phyloP scores from a whole-genome alignment of 2,888 invertebrate species.

The Quadroppia sp. region DNA sequence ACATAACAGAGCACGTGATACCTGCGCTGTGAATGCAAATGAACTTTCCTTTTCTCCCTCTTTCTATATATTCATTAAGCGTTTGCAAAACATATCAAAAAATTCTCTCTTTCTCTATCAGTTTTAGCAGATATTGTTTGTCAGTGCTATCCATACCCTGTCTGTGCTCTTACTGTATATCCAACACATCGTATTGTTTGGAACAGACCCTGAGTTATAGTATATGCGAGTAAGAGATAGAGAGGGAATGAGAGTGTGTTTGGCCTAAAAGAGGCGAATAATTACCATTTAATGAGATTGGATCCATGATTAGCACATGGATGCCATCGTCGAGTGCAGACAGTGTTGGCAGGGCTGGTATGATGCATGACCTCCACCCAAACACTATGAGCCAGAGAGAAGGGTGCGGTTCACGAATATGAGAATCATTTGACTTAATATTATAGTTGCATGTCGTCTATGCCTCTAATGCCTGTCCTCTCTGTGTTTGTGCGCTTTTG shows the following conservation, averaged over 20 bases:
- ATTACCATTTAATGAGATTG: constrained; percentile 32
- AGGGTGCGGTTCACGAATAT: constrained; percentile 31
- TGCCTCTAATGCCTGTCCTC: neutral
- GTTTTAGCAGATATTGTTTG: too few species aligned
- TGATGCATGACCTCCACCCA: constrained; percentile 30
- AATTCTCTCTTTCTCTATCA: too few species aligned
- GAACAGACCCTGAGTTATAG: too few species aligned
- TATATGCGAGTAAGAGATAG: constrained; percentile 22
- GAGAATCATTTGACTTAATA: constrained; percentile 28
- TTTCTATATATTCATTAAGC: too few species aligned
- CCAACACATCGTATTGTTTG: too few species aligned
- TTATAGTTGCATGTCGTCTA: constrained; percentile 3
- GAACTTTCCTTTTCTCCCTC: neutral
- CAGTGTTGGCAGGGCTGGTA: neutral
- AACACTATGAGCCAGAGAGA: constrained; percentile 14
- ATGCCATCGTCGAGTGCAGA: neutral
- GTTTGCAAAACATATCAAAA: too few species aligned
- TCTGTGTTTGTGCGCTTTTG: neutral
- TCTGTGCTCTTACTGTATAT: too few species aligned
- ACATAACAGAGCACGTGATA: constrained; percentile 26
- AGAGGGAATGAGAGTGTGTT: constrained; percentile 21
- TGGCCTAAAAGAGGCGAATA: constrained; percentile 26
- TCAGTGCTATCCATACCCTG: too few species aligned
- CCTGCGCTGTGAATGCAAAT: constrained; percentile 23
- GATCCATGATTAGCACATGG: constrained; percentile 26